phyloP scores from a whole-genome alignment of 2,113 vertebrate species.

The Protomyctophum bolini region DNA sequence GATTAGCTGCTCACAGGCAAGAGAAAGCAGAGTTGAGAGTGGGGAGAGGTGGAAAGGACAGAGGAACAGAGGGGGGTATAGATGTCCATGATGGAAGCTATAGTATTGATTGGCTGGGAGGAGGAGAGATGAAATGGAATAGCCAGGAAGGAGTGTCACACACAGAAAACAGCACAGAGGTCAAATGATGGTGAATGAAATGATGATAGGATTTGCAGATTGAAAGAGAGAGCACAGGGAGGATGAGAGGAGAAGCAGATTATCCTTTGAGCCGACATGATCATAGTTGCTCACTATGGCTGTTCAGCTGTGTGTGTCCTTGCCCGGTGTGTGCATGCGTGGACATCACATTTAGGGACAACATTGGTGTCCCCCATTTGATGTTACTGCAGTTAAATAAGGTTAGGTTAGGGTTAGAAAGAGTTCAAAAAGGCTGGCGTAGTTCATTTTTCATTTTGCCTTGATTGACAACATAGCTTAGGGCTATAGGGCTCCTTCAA shows the following conservation, averaged over 20 bases:
- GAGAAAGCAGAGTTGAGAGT: background rate
- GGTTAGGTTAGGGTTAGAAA: no score
- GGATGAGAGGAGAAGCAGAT: background rate
- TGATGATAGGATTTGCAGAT: background rate
- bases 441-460: no score
- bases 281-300: constrained; percentile 7
- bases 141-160: background rate
- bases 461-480: no score
- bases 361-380: no score
- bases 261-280: constrained; percentile 14
- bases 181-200: background rate
- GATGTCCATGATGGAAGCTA: background rate
- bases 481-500: no score
- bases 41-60: background rate
- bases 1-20: no score
- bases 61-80: background rate
- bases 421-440: no score
- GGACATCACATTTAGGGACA: no score
- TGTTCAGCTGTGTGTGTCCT: background rate
- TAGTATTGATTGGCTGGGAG: background rate
- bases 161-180: background rate
- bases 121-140: background rate
- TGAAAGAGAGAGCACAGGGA: background rate
- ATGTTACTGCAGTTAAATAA: no score
- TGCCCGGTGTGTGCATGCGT: background rate